These are phyloP conservation scores for Drosophila neotestacea DNA, from an alignment of 2,888 invertebrate species.

Conservation along the genomic window DNA sequence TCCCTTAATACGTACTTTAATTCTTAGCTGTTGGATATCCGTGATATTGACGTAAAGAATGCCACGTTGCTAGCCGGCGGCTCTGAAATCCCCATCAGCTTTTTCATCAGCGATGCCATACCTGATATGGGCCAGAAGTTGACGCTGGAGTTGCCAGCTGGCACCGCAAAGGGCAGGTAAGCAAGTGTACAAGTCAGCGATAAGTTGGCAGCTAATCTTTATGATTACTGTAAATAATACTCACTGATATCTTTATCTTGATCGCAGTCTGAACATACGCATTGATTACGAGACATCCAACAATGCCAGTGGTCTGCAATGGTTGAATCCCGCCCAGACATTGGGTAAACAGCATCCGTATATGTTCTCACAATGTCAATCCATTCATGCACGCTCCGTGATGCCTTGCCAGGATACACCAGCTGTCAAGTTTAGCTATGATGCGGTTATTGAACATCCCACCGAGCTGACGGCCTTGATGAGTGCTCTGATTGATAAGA, in stretches of 20 bases:
- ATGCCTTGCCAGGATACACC: slow-evolving; percentile 97
- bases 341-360: slow-evolving; percentile 94
- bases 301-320: slow-evolving; percentile 94
- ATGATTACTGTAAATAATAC: slow-evolving; percentile 55
- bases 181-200: slow-evolving; percentile 40
- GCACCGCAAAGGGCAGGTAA: slow-evolving; percentile 86
- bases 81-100: slow-evolving; percentile 86
- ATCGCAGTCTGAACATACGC: slow-evolving; percentile 77
- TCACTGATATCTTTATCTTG: slow-evolving; percentile 40
- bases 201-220: slow-evolving; percentile 61
- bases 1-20: not conserved
- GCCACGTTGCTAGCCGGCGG: slow-evolving; percentile 86
- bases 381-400: slow-evolving; percentile 95
- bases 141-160: slow-evolving; percentile 88
- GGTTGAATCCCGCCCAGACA: slow-evolving; percentile 95
- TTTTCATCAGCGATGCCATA: slow-evolving; percentile 87
- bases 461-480: slow-evolving; percentile 92
- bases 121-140: slow-evolving; percentile 92
- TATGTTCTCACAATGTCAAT: slow-evolving; percentile 94
- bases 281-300: slow-evolving; percentile 92
- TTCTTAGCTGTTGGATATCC: slow-evolving; percentile 90
- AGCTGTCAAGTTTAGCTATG: slow-evolving; percentile 93
- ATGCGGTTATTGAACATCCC: slow-evolving; percentile 90
- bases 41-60: slow-evolving; percentile 89
- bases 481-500: slow-evolving; percentile 90